Evolutionary conservation across 2,888 invertebrate genomes (phyloP).

Genomic region (Nymphalis c-album): DNA sequence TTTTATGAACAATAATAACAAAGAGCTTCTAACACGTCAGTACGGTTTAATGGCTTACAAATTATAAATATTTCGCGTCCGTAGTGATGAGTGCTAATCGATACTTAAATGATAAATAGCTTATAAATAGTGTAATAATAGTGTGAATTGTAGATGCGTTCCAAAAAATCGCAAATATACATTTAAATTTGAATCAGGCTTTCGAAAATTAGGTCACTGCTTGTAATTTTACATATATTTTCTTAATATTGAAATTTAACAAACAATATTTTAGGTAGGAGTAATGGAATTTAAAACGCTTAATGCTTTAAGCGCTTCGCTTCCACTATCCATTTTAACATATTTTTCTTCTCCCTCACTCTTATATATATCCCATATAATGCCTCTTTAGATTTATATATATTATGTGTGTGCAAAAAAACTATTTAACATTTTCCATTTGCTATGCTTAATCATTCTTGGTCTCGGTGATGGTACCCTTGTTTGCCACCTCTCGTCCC

Average conservation of each 20-base stretch:
- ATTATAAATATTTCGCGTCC: slow-evolving; percentile 13
- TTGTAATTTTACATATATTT: slow-evolving; percentile 32
- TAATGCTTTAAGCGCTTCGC: slow-evolving; percentile 46
- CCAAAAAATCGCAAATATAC: slow-evolving; percentile 7
- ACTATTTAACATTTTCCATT: slow-evolving; percentile 68
- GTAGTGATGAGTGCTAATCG: slow-evolving; percentile 23
- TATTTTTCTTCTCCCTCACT: slow-evolving; percentile 37
- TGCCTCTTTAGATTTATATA: slow-evolving; percentile 39
- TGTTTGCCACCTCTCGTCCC: slow-evolving; percentile 63
- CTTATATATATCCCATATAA: slow-evolving; percentile 38
- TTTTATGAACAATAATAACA: slow-evolving; percentile 32
- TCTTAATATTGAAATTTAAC: slow-evolving; percentile 14
- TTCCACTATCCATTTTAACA: slow-evolving; percentile 38
- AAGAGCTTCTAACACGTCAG: slow-evolving; percentile 28
- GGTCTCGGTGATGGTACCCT: slow-evolving; percentile 78
- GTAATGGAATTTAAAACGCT: slow-evolving; percentile 26
- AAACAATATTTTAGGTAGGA: slow-evolving; percentile 11
- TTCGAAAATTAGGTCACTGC: slow-evolving; percentile 30
- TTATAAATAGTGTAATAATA: slow-evolving; percentile 27
- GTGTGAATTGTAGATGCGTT: slow-evolving; percentile 17
- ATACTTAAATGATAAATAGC: slow-evolving; percentile 19
- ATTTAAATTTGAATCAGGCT: slow-evolving; percentile 24
- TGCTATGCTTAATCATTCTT: slow-evolving; percentile 80
- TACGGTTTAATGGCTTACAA: slow-evolving; percentile 20
- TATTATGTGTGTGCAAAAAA: slow-evolving; percentile 44